A percentile compares a stretch with the other conserved stretches of the same genome.
Evolutionary conservation across 2,888 invertebrate genomes (phyloP).

Genomic region (Clepsis dumicolana): DNA sequence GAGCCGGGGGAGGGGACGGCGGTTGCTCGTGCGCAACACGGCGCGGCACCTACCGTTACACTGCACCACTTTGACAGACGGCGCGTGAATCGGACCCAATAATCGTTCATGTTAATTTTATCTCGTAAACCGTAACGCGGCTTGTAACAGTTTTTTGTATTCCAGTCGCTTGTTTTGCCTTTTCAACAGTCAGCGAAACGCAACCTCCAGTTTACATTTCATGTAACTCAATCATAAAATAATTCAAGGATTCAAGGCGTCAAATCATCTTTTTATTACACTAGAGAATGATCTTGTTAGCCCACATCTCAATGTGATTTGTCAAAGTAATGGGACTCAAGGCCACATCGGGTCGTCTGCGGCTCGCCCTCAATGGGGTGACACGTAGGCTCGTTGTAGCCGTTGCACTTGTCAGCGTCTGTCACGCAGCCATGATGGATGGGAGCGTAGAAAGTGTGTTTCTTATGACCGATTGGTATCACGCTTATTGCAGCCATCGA

Average conservation of each 20-base stretch:
- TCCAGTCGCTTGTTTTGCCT: neutral
- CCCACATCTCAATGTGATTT: neutral
- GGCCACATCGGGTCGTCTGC: conserved; percentile 32
- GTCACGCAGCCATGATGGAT: conserved; percentile 65
- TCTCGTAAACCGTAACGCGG: neutral
- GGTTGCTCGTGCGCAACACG: conserved; percentile 68
- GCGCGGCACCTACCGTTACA: conserved; percentile 71
- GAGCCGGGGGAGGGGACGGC: conserved; percentile 49
- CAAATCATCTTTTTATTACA: neutral
- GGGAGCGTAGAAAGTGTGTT: conserved; percentile 47
- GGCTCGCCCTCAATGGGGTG: conserved; percentile 45
- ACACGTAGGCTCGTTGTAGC: conserved; percentile 54
- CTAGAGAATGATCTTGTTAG: conserved; percentile 2
- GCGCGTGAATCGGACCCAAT: conserved; percentile 53
- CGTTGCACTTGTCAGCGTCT: conserved; percentile 64
- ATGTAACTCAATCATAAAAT: neutral
- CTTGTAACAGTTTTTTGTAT: conserved; percentile 3
- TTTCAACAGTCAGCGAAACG: neutral
- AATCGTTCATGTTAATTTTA: conserved; percentile 37
- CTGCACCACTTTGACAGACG: conserved; percentile 72
- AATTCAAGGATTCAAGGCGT: neutral
- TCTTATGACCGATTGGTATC: conserved; percentile 47
- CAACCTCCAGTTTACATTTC: neutral
- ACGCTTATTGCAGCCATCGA: conserved; percentile 45
- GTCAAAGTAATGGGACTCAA: conserved; percentile 22